Evolutionary conservation across 1,140 invertebrate species (phyloP).

Genomic region (Bombus picipes): DNA sequence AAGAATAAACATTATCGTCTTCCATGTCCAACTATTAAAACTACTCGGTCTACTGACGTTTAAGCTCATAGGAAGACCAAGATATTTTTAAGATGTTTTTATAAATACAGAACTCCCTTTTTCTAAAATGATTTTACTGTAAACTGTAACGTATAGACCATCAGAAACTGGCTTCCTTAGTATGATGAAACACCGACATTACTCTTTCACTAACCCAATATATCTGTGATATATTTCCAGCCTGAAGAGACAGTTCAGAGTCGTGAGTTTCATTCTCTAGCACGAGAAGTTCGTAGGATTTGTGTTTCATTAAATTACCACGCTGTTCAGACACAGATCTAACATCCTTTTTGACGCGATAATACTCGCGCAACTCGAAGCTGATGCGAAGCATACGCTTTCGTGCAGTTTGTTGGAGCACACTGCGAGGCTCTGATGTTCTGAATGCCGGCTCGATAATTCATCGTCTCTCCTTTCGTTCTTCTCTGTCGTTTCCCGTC

Average conservation of each 20-base stretch:
- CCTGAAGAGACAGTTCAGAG: neutral
- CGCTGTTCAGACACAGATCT: slow-evolving; percentile 26
- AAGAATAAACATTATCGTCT: no score
- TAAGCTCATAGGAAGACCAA: no score
- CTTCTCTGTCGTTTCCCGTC: neutral
- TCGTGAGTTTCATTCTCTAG: neutral
- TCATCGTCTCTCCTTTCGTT: neutral
- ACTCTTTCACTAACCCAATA: no score
- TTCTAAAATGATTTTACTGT: no score
- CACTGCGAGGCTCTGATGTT: neutral
- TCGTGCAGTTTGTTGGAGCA: slow-evolving; percentile 30
- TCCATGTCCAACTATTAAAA: no score
- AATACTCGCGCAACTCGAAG: neutral
- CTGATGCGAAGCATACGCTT: slow-evolving; percentile 17
- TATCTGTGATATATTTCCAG: no score
- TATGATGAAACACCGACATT: no score
- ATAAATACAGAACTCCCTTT: no score
- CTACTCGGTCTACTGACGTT: no score
- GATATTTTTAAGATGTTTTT: no score
- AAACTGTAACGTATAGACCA: no score
- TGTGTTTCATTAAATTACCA: slow-evolving; percentile 48
- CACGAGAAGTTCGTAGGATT: neutral
- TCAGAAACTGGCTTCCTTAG: no score
- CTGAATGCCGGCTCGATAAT: slow-evolving; percentile 30
- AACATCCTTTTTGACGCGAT: slow-evolving; percentile 29